A percentile compares a stretch with the other conserved stretches of the same genome.
These are phyloP conservation scores for Arothron firmamentum DNA, from an alignment of 2,113 vertebrate genomes.

Conservation along the genomic window DNA sequence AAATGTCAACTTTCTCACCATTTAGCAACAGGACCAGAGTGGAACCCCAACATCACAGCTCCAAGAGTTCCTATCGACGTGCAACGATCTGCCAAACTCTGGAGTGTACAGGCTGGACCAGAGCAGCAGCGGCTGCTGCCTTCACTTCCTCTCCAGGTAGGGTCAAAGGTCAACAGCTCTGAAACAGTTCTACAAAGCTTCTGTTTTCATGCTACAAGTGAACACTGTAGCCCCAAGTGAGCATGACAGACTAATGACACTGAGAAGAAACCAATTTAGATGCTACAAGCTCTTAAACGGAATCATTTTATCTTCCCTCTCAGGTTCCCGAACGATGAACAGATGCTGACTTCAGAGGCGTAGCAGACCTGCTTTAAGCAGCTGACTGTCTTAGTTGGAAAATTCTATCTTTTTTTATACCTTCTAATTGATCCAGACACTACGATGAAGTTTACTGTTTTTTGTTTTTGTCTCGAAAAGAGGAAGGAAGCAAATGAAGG, in stretches of 20 bases:
- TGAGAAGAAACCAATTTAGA: too few relatives aligned
- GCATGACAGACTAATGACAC: too few relatives aligned
- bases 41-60: slow-evolving; percentile 83
- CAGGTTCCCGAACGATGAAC: slow-evolving; percentile 35
- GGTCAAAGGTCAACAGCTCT: background rate
- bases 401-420: slow-evolving; percentile 3
- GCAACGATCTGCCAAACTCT: slow-evolving; percentile 86
- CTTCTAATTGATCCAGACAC: background rate
- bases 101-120: slow-evolving; percentile 81
- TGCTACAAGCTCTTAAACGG: background rate
- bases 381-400: background rate
- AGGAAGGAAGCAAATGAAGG: too few relatives aligned
- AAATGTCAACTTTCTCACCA: background rate
- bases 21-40: slow-evolving; percentile 84
- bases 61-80: slow-evolving; percentile 81
- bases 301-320: slow-evolving; percentile 6
- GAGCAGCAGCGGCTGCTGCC: slow-evolving; percentile 45
- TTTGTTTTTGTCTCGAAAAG: too few relatives aligned
- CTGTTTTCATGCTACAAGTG: too few relatives aligned
- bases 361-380: slow-evolving; percentile 8
- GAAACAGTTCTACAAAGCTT: background rate
- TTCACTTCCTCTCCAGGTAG: slow-evolving; percentile 45
- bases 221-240: too few relatives aligned
- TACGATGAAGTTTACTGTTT: too few relatives aligned
- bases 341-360: slow-evolving; percentile 49